A percentile compares a stretch with the other conserved stretches of the same genome.
These are phyloP conservation scores for Syrmaticus mikado DNA, from an alignment of 2,113 vertebrate species.

Conservation along the genomic window DNA sequence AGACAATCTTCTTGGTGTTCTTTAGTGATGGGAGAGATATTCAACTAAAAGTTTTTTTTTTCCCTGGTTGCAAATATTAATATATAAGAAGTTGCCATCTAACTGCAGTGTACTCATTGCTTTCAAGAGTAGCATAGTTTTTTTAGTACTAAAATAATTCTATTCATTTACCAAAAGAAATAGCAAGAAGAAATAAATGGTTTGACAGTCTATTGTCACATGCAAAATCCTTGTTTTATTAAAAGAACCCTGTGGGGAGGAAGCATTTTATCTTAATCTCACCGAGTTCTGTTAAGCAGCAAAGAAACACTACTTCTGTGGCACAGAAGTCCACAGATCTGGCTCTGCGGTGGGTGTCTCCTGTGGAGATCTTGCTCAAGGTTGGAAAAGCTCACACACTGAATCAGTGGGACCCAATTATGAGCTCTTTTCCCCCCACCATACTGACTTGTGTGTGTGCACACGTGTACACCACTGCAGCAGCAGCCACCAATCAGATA, in stretches of 20 bases:
- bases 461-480: neutral
- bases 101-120: neutral
- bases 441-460: neutral
- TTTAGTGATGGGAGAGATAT: neutral
- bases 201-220: conserved; percentile 29
- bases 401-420: conserved; percentile 64
- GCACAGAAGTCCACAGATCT: conserved; percentile 59
- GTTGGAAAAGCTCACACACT: conserved; percentile 46
- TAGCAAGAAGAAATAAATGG: neutral
- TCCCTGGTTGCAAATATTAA: neutral
- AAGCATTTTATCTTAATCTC: conserved; percentile 63
- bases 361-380: conserved; percentile 51
- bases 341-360: conserved; percentile 51
- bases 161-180: conserved; percentile 19
- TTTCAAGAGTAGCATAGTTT: neutral
- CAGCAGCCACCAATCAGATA: neutral
- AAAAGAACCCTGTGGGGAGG: conserved; percentile 15
- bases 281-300: conserved; percentile 42
- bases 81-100: conserved; percentile 15
- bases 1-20: neutral
- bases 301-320: conserved; percentile 58
- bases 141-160: conserved; percentile 22
- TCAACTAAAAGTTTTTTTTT: neutral
- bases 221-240: conserved; percentile 56
- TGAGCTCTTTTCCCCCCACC: neutral